Percentiles rank a stretch among this genome's conserved stretches.
Conservation (phyloP, 2,113 vertebrate species). For the Ceyx melanurus region DNA sequence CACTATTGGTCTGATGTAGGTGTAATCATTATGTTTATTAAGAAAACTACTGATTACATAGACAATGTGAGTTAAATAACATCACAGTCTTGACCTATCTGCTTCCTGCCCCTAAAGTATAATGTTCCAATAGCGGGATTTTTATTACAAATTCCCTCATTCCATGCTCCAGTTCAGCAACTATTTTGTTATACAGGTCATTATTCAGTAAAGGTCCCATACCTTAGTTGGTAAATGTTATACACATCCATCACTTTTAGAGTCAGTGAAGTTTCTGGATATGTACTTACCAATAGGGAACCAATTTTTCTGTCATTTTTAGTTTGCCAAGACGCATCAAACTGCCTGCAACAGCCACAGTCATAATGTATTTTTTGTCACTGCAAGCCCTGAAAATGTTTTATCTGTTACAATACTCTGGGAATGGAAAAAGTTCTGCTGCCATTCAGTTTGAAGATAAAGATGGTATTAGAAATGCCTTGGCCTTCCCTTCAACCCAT, state of each 20-base stretch:
- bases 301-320: background rate
- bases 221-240: background rate
- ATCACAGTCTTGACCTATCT: background rate
- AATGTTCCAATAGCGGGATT: background rate
- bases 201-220: constrained; percentile 17
- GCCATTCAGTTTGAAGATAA: background rate
- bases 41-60: background rate
- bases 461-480: background rate
- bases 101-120: background rate
- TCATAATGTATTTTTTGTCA: background rate
- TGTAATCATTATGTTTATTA: background rate
- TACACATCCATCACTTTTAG: background rate
- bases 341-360: background rate
- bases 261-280: constrained; percentile 3
- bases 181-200: background rate
- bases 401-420: background rate
- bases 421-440: background rate
- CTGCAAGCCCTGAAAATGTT: background rate
- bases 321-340: background rate
- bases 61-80: background rate
- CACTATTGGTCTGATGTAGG: background rate
- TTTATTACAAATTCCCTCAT: background rate
- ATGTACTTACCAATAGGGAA: background rate
- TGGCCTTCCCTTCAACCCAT: background rate
- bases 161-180: background rate